A percentile compares a stretch with the other conserved stretches of the same genome.
These are phyloP conservation scores for Amyelois transitella DNA, from an alignment of 1,140 invertebrate genomes.

Conservation along the genomic window DNA sequence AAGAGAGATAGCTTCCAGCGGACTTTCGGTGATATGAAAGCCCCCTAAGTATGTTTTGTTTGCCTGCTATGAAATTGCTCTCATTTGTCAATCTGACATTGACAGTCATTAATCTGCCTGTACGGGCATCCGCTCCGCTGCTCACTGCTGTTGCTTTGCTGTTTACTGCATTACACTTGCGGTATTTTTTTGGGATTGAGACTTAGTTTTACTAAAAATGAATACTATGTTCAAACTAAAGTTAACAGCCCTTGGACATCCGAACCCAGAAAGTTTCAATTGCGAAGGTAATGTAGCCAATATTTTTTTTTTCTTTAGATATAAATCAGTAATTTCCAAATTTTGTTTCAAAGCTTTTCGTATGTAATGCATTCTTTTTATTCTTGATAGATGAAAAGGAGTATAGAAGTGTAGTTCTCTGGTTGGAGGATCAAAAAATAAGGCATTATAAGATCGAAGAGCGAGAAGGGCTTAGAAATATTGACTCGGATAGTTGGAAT, in stretches of 20 bases:
- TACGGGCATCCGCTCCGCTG: too few species aligned
- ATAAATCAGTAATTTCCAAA: too few species aligned
- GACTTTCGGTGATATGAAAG: too few species aligned
- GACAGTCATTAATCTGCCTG: too few species aligned
- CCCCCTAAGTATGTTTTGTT: too few species aligned
- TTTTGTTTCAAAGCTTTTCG: too few species aligned
- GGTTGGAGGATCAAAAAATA: constrained; percentile 97
- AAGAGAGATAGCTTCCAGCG: too few species aligned
- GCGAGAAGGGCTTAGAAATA: constrained; percentile 80
- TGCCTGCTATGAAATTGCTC: too few species aligned
- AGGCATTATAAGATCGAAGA: constrained; percentile 91
- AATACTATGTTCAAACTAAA: constrained; percentile 81
- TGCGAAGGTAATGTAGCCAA: constrained; percentile 74
- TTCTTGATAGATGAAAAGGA: constrained; percentile 81
- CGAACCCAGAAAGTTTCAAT: constrained; percentile 80
- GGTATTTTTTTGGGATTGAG: too few species aligned
- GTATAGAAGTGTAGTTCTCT: constrained; percentile 87
- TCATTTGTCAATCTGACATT: too few species aligned
- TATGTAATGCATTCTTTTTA: neutral
- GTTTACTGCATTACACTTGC: too few species aligned
- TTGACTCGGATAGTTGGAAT: constrained; percentile 79
- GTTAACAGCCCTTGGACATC: constrained; percentile 84
- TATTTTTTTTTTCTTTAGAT: neutral
- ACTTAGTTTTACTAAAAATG: constrained; percentile 13
- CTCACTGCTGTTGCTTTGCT: too few species aligned